Base-by-base conservation (phyloP, 2,797 vertebrate genomes). In the Chelmon rostratus region DNA sequence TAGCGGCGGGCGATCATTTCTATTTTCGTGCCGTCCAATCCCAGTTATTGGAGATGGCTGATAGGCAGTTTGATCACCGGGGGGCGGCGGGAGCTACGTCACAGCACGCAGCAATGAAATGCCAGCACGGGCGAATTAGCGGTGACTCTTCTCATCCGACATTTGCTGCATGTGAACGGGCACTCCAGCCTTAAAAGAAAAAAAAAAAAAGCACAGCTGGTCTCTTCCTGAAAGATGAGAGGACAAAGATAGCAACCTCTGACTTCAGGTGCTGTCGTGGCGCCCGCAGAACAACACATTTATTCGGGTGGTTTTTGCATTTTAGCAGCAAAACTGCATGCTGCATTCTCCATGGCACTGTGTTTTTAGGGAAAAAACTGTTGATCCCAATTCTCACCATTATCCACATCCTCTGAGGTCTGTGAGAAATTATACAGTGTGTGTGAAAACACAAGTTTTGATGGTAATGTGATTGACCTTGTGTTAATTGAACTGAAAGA, bases 331-430 rank as follows among this genome's bases (percentile, higher is more conserved):
- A 9, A 50, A 49, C 15, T 1, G 15, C 31, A 44, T 5, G 69
- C 33, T 10, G 31, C 64, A 33, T 64, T 61, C 58, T 56, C 47
- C 16, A 54, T 66, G 75, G 31, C 80, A 28, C 13, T 63, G 38
- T 66, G 38, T 61, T 50, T 68, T 33, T 52, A 28, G 31, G 62
- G 76, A 52, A 28, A 37, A 13, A 28, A 42, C 2, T 31, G 28
- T n/a, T n/a, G n/a, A n/a, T 33, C 47, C n/a, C 10, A 42, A 28
- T 52, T 50, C 31, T 50, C 66, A 61, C 71, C 72, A 68, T 57
- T 73, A 62, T 50, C 25, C 25, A 5, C 56, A n/a, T 78, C 63
- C 86, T 86, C 58, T 33, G 44, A 64, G 62, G 53, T 54, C 74
- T 53, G 61, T 28, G 47, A 79, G 68, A 76, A 73, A 69, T 81